Conservation (phyloP, 2,888 invertebrate species). For the Phalangium opilio region DNA sequence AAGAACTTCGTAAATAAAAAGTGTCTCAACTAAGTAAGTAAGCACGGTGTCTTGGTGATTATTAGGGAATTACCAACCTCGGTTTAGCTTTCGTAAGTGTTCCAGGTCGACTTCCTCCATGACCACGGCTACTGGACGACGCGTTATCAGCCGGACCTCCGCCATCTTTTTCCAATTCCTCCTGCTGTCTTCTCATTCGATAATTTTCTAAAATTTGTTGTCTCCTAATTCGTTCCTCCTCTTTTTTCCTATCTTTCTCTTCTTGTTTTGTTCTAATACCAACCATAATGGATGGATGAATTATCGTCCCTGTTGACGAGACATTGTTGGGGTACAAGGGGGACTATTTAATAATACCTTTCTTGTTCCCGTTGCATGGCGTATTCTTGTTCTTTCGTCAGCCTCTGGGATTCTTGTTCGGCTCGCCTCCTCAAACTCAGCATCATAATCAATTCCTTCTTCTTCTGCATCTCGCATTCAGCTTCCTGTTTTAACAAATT, state of each 20-base stretch:
- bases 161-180: constrained; percentile 50
- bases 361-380: constrained; percentile 59
- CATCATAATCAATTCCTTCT: constrained; percentile 78
- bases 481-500: constrained; percentile 28
- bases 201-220: constrained; percentile 82
- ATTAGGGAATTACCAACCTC: too few relatives aligned
- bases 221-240: constrained; percentile 72
- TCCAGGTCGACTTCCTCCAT: constrained; percentile 8
- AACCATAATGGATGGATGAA: too few relatives aligned
- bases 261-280: constrained; percentile 45
- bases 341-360: too few relatives aligned
- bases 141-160: background rate
- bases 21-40: too few relatives aligned
- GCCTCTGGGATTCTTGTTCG: constrained; percentile 72
- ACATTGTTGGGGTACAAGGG: too few relatives aligned
- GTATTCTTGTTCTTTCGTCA: constrained; percentile 64
- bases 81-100: constrained; percentile 20
- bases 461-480: constrained; percentile 78
- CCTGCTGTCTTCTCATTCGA: constrained; percentile 79
- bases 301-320: too few relatives aligned
- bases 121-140: background rate
- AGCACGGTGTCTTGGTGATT: too few relatives aligned
- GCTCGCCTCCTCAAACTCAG: constrained; percentile 76
- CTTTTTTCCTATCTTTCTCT: constrained; percentile 47
- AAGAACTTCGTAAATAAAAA: too few relatives aligned